phyloP scores from a whole-genome alignment of 35 echinoderm and acorn worm species.

The Apostichopus californicus region DNA sequence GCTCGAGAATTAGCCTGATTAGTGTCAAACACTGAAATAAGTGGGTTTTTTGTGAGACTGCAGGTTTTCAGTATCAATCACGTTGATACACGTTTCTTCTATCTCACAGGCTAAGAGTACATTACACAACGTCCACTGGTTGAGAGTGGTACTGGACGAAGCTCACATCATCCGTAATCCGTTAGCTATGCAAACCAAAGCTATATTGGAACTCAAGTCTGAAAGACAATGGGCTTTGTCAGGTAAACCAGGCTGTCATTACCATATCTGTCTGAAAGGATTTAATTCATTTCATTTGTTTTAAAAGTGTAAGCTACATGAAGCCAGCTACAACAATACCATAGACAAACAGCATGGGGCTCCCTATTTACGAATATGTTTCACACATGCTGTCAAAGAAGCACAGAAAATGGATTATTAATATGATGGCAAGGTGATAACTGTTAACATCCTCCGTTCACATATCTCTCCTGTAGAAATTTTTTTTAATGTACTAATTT shows the following conservation, averaged over 20 bases:
- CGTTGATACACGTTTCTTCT: not conserved
- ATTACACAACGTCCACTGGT: slow-evolving; percentile 73
- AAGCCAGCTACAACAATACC: not conserved
- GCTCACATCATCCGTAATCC: slow-evolving; percentile 91
- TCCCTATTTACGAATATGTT: too few relatives aligned
- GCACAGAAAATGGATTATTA: too few relatives aligned
- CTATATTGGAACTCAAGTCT: slow-evolving; percentile 62
- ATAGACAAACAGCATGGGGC: not conserved
- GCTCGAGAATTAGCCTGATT: too few relatives aligned
- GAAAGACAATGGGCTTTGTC: slow-evolving; percentile 81
- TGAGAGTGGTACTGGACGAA: slow-evolving; percentile 89
- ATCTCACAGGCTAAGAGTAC: slow-evolving; percentile 69
- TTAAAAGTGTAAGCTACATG: not conserved
- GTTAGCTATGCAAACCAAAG: slow-evolving; percentile 75
- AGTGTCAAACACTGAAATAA: too few relatives aligned
- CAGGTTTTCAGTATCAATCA: too few relatives aligned
- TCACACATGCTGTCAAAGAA: too few relatives aligned
- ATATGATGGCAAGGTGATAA: too few relatives aligned
- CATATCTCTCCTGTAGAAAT: too few relatives aligned
- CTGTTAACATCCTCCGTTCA: too few relatives aligned
- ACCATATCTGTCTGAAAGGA: not conserved
- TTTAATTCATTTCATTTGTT: not conserved
- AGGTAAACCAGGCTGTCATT: slow-evolving; percentile 36
- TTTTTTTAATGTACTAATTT: too few relatives aligned
- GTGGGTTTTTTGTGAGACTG: too few relatives aligned